Evolutionary conservation across 1,140 invertebrate species (phyloP).

Genomic region (Drosophila tropicalis): DNA sequence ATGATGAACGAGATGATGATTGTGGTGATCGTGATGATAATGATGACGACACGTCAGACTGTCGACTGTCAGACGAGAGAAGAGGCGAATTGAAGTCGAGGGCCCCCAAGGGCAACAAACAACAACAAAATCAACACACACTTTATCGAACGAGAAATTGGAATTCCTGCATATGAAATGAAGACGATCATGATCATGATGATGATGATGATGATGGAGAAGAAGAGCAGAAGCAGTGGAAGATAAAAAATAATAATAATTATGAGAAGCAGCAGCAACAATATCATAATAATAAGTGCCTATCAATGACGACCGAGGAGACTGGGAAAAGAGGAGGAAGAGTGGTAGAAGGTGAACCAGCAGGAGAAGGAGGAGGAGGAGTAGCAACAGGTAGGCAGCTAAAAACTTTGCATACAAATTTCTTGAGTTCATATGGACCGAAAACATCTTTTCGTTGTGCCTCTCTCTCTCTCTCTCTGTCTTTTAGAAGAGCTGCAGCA

Average conservation of each 20-base stretch:
- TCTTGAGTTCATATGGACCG: constrained; percentile 26
- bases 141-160: constrained; percentile 81
- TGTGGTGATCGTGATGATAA: constrained; percentile 20
- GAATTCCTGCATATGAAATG: constrained; percentile 81
- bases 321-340: constrained; percentile 14
- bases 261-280: constrained; percentile 70
- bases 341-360: too few relatives aligned
- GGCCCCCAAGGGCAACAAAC: constrained; percentile 63
- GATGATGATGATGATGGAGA: background rate
- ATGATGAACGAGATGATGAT: constrained; percentile 2
- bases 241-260: constrained; percentile 66
- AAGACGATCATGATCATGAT: constrained; percentile 26
- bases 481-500: constrained; percentile 17
- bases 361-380: background rate
- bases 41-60: constrained; percentile 74
- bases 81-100: constrained; percentile 37
- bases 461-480: background rate
- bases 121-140: constrained; percentile 77
- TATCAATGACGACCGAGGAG: constrained; percentile 73
- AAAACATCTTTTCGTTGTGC: too few relatives aligned
- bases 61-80: constrained; percentile 24
- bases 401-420: constrained; percentile 72
- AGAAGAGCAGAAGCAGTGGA: constrained; percentile 21
- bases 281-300: constrained; percentile 81
- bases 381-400: constrained; percentile 62